Evolutionary conservation across 64 coral and sea anemone species (phyloP).

Genomic region (Platygyra sinensis): DNA sequence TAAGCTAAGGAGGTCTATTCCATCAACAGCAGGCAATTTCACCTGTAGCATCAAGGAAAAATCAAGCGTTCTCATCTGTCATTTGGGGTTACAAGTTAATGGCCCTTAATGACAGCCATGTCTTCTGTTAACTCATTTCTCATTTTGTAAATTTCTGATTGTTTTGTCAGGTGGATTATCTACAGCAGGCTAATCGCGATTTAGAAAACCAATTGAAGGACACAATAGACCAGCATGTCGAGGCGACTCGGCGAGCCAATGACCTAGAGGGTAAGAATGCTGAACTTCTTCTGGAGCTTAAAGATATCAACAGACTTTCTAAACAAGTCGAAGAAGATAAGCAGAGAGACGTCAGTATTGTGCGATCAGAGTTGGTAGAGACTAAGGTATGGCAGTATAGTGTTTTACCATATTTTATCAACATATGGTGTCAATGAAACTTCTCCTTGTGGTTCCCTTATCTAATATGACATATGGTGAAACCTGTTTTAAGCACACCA

Average conservation of each 20-base stretch:
- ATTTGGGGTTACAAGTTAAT: too few species aligned
- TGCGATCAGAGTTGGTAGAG: constrained; percentile 72
- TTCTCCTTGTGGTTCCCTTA: too few species aligned
- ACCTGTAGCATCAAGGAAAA: too few species aligned
- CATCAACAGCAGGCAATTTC: too few species aligned
- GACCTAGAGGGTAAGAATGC: constrained; percentile 87
- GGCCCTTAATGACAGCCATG: too few species aligned
- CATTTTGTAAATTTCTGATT: not conserved
- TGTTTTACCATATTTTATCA: too few species aligned
- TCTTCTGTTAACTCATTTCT: too few species aligned
- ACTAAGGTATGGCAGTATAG: constrained; percentile 52
- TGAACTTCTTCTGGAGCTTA: constrained; percentile 85
- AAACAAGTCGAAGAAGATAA: constrained; percentile 81
- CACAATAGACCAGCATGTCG: constrained; percentile 67
- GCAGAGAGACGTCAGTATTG: constrained; percentile 63
- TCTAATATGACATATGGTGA: too few species aligned
- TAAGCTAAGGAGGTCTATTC: too few species aligned
- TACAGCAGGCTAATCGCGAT: constrained; percentile 96
- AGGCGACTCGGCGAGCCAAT: constrained; percentile 58
- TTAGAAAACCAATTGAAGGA: constrained; percentile 89
- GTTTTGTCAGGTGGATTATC: constrained; percentile 86
- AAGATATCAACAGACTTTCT: constrained; percentile 78
- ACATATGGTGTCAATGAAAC: too few species aligned
- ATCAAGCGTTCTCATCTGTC: too few species aligned
- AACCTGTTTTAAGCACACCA: too few species aligned